Percentiles rank a stretch among this genome's conserved stretches.
Evolutionary conservation across 2,113 vertebrate species (phyloP).

Genomic region (Rhinogobius similis): DNA sequence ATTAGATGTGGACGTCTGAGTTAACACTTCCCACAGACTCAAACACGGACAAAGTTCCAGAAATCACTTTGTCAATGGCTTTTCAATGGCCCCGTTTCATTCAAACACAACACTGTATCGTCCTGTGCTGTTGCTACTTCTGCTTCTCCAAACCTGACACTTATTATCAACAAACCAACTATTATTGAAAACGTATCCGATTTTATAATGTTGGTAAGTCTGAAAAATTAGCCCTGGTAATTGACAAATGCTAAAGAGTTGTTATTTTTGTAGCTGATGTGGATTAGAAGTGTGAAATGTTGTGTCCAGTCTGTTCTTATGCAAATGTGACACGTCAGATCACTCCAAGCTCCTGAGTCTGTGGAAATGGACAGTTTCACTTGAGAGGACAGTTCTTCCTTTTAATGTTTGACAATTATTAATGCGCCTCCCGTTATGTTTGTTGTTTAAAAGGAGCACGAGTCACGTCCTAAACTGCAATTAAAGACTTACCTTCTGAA

Average conservation of each 20-base stretch:
- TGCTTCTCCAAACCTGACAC: neutral
- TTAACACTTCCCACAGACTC: neutral
- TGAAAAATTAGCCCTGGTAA: neutral
- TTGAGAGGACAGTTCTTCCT: neutral
- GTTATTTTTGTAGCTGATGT: neutral
- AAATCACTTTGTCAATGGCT: conserved; percentile 1
- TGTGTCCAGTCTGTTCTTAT: conserved; percentile 1
- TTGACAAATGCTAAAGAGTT: neutral
- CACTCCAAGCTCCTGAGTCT: neutral
- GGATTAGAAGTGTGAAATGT: conserved; percentile 1
- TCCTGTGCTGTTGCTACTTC: neutral
- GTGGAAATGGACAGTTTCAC: neutral
- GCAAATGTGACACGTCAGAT: neutral
- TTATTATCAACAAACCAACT: too few relatives aligned
- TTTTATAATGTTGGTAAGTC: neutral
- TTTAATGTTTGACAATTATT: neutral
- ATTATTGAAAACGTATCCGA: neutral
- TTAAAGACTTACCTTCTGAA: too few relatives aligned
- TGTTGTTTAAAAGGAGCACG: neutral
- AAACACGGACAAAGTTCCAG: too few relatives aligned
- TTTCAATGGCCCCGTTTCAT: neutral
- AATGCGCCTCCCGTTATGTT: neutral
- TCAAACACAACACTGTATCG: neutral
- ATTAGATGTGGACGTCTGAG: neutral
- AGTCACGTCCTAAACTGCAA: too few relatives aligned